phyloP scores from a whole-genome alignment of 2,113 vertebrate genomes.

The Motacilla tschutschensis region DNA sequence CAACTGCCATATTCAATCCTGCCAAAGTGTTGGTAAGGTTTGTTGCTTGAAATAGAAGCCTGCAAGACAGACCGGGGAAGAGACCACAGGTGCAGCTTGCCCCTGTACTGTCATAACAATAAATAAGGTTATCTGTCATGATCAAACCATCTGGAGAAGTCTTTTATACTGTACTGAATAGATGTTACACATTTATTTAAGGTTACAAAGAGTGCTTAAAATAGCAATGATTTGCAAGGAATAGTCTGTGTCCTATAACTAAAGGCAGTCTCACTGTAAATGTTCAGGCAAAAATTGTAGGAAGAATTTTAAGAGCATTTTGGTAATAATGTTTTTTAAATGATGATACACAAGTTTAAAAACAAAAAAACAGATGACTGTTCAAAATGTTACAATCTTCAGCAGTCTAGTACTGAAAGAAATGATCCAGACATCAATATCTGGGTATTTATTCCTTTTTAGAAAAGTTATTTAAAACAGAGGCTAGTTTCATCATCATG shows the following conservation, averaged over 20 bases:
- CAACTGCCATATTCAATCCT: not conserved
- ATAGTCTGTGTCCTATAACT: not conserved
- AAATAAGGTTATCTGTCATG: conserved; percentile 58
- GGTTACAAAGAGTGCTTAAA: not conserved
- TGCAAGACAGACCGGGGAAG: not conserved
- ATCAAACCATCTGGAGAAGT: conserved; percentile 40
- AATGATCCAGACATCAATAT: not conserved
- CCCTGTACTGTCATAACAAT: conserved; percentile 41
- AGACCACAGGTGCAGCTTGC: conserved; percentile 42
- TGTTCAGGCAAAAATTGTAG: not conserved
- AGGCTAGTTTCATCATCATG: not conserved
- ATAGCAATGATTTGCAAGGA: not conserved
- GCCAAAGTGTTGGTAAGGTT: not conserved
- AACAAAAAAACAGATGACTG: not conserved
- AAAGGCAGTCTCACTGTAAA: not conserved
- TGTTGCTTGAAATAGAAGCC: not conserved
- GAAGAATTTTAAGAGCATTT: not conserved
- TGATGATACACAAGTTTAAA: not conserved
- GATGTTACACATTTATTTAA: not conserved
- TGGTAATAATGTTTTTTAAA: not conserved
- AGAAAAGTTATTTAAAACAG: not conserved
- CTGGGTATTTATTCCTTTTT: not conserved
- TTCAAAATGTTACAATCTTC: not conserved
- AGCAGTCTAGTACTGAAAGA: not conserved
- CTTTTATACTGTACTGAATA: not conserved